phyloP scores from a whole-genome alignment of 2,113 vertebrate genomes.

The Naja naja region DNA sequence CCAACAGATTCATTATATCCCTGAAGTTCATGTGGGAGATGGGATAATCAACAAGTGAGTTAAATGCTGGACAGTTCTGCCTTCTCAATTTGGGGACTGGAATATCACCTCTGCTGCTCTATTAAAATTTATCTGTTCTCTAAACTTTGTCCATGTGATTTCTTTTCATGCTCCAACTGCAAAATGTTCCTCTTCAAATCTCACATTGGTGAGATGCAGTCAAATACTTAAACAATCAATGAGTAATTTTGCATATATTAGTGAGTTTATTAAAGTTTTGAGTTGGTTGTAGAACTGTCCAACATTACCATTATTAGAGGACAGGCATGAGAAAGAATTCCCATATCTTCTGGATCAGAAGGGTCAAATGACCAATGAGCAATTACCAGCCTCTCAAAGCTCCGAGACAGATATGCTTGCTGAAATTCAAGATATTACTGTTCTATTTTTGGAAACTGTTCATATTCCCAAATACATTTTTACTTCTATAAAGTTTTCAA shows the following conservation, averaged over 20 bases:
- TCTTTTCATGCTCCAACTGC: not conserved
- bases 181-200: not conserved
- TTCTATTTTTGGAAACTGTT: not conserved
- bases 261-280: too few relatives aligned
- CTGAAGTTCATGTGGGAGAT: not conserved
- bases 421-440: not conserved
- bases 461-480: not conserved
- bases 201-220: not conserved
- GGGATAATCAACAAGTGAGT: not conserved
- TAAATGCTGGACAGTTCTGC: not conserved
- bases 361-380: not conserved
- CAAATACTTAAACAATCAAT: not conserved
- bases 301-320: not conserved
- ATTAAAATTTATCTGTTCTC: not conserved
- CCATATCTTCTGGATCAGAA: not conserved
- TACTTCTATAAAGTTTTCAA: not conserved
- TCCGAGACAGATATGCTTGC: not conserved
- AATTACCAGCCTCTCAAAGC: not conserved
- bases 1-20: not conserved
- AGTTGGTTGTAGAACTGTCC: not conserved
- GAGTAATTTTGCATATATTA: not conserved
- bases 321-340: too few relatives aligned
- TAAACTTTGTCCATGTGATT: not conserved
- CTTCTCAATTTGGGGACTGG: not conserved
- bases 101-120: not conserved